These are phyloP conservation scores for Hyaena hyaena DNA, from an alignment of 2,113 vertebrate species.

Conservation along the genomic window DNA sequence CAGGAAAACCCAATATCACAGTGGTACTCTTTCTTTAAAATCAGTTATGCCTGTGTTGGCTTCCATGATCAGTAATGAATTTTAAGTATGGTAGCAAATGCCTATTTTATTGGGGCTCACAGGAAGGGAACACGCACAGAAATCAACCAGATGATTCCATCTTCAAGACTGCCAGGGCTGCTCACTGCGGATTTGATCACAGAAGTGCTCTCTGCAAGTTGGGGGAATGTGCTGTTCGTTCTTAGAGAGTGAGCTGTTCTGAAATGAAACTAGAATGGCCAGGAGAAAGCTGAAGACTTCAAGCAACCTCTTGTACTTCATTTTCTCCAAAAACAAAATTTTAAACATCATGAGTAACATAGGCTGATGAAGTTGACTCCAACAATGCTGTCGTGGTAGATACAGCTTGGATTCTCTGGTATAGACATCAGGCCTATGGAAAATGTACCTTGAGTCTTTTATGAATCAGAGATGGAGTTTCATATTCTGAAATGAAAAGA, in stretches of 20 bases:
- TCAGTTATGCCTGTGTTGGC: not conserved
- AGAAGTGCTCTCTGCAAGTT: not conserved
- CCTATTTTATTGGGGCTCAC: constrained; percentile 13
- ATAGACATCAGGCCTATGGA: not conserved
- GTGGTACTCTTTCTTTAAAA: not conserved
- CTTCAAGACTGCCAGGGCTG: not conserved
- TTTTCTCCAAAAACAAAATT: not conserved
- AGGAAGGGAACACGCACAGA: not conserved
- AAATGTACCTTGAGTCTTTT: constrained; percentile 40
- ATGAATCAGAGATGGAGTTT: constrained; percentile 42
- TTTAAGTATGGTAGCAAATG: constrained; percentile 3
- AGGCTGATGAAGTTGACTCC: not conserved
- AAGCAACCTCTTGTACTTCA: not conserved
- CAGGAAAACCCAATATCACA: not conserved
- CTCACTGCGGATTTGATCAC: not conserved
- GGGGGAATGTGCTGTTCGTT: not conserved
- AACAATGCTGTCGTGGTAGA: not conserved
- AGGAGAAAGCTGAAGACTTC: not conserved
- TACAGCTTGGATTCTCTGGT: not conserved
- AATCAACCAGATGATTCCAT: not conserved
- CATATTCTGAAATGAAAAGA: not conserved
- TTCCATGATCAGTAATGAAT: not conserved
- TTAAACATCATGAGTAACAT: not conserved
- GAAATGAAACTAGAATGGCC: not conserved
- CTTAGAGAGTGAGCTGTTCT: not conserved